Conservation (phyloP, 2,797 vertebrate species). For the Pseudochirops cupreus region DNA sequence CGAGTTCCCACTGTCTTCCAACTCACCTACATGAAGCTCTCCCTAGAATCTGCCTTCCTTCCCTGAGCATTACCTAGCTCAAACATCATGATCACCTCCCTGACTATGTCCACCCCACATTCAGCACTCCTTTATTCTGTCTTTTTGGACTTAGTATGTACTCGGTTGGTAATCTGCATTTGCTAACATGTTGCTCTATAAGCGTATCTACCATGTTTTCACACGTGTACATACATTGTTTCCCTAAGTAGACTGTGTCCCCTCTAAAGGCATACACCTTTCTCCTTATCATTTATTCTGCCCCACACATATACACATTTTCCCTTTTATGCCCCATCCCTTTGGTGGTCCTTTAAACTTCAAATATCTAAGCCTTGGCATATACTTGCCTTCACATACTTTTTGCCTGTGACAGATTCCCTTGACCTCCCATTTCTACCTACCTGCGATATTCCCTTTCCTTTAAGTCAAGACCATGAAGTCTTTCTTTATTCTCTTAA, state of each 20-base stretch:
- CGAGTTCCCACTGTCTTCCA: background rate
- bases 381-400: background rate
- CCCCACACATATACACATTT: background rate
- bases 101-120: background rate
- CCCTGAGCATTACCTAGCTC: background rate
- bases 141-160: background rate
- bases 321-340: background rate
- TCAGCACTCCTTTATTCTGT: background rate
- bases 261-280: background rate
- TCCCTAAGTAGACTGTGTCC: constrained; percentile 22
- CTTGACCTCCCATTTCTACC: background rate
- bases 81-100: background rate
- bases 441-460: background rate
- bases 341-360: background rate
- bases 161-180: constrained; percentile 12
- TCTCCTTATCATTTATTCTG: constrained; percentile 24
- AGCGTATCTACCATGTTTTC: background rate
- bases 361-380: background rate
- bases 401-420: background rate
- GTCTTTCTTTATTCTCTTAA: background rate
- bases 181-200: constrained; percentile 36
- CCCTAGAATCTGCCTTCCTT: constrained; percentile 34
- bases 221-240: background rate
- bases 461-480: background rate
- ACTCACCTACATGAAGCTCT: constrained; percentile 16